Evolutionary conservation across 2,797 vertebrate species (phyloP), one percentile per base, ranked within the genome.

Genomic region (Myripristis jacobus): DNA sequence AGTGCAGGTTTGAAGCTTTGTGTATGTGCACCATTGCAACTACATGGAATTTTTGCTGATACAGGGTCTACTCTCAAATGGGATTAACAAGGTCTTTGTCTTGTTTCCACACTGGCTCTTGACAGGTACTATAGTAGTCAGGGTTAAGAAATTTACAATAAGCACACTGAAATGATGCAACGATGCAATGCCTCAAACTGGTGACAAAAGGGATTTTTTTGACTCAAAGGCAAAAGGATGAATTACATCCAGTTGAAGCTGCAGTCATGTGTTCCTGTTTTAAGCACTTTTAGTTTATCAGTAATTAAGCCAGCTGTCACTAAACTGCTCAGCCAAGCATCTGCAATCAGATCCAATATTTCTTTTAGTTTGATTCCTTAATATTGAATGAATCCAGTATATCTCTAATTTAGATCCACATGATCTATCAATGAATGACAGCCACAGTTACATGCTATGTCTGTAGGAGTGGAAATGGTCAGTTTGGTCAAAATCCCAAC

Each of bases 401-500:
- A 60, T 65, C 15, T 75, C 48, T 4, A 44, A 52, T 41, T 77
- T 11, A 58, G 71, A 52, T 68, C 56, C 10, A 64, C 16, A 65
- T 60, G 53, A 9, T 18, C 3, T 19, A 24, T 13, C 2, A 21
- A 3, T 47, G 47, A 16, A 5, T 31, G 18, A 67, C 21, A 62
- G 41, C 58, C 24, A 55, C 44, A 59, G 31, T 75, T 79, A 78
- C 81, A 83, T 81, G 81, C 74, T 27, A 68, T 64, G 22, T 19
- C 12, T 22, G 36, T 62, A 47, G 53, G 79, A 83, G 71, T 72
- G 81, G 74, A 76, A 81, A 68, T n/a, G n/a, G n/a, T n/a, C n/a
- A n/a, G n/a, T n/a, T n/a, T n/a, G n/a, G n/a, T n/a, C n/a, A n/a
- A 75, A 73, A 44, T 61, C 63, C 64, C 62, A 44, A 8, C 52